Base-by-base conservation (phyloP, 2,888 invertebrate genomes). In the Anodontia alba region DNA sequence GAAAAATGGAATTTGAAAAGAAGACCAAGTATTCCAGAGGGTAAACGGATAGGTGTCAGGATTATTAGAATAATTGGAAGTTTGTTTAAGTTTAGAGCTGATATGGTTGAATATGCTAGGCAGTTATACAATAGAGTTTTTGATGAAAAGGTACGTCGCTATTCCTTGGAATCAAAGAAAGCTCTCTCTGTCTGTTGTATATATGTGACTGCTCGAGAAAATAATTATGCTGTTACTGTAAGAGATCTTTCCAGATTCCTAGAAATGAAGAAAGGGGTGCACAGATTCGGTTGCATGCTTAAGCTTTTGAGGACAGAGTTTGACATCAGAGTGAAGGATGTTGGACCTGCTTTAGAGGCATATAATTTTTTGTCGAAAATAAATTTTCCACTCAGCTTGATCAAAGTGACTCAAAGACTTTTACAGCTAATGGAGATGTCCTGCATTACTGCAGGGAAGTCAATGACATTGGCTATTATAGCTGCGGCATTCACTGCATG, bases 221-320 rank as follows among this genome's bases (percentile, higher is more conserved):
- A 69, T 69, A 43, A 69, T 17, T 69, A 69, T 43, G 69, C 42
- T 20, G 26, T 69, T 2, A 69, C 69, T 20, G 46, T 69, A 7
- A 26, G 43, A 42, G 43, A 69, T 69, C 12, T 69, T 5, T 2
- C 38, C 10, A 15, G 23, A 17, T 69, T 69, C 17, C 15, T 46
- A 69, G 29, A 67, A 5, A 33, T 67, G 8, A 26, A 26, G 7
- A 42, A 46, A 42, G 69, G 43, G 1, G 29, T 42, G 1, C 42
- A 69, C 7, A 69, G 42, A 42, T 43, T 69, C n/a, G 69, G 69
- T 42, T 23, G n/a, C 8, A 69, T 69, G 69, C 26, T 69, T 8
- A 69, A 69, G 23, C 23, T 46, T 23, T 43, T 69, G 7, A 23
- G 29, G 7, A 12, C 20, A 10, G 69, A 46, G 20, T 43, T n/a